Evolutionary conservation across 2,797 vertebrate species (phyloP), one percentile per base, ranked within the genome.

Genomic region (Perdix hodgsoniae): DNA sequence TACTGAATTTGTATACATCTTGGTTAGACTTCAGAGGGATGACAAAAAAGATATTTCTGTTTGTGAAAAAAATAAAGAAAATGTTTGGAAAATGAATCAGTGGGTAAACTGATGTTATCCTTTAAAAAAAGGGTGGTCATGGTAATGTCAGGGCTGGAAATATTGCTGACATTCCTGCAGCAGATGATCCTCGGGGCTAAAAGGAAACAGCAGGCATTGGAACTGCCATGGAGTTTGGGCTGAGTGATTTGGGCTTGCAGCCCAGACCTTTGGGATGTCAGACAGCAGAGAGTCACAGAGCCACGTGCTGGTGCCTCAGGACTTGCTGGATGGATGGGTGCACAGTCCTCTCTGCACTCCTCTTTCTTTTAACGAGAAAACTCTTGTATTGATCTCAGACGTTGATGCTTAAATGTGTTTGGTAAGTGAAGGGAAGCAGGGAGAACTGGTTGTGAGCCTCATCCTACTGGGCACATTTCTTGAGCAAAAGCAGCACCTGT

Each of bases 401-500:
- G 23, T 8, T 44, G 49, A 33, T 44, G 40, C 16, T 79, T 74
- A 60, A 49, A 82, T 86, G 86, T 90, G 45, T 10, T 59, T 80
- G 72, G 82, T 80, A 84, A 83, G 14, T 11, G 61, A 35, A 1
- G 6, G 49, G 33, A 82, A 67, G 19, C 64, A 77, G 89, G 57
- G 29, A 29, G 10, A 84, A 22, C 37, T n/a, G 71, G 13, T 65
- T 74, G 29, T 57, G 64, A 71, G 47, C 33, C 81, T 70, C 39
- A 37, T 80, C 18, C 63, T 31, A 56, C n/a, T 35, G 77, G 70
- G 54, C 1, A 19, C 4, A 14, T 86, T 76, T 71, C 69, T 69
- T 82, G 37, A 86, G 67, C 26, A 82, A 79, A 94, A 66, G 44
- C 70, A 90, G 31, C 69, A 90, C 77, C 88, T 94, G 88, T 78